Conservation (phyloP, 92 coral and sea anemone species). For the Zoanthus sociatus region DNA sequence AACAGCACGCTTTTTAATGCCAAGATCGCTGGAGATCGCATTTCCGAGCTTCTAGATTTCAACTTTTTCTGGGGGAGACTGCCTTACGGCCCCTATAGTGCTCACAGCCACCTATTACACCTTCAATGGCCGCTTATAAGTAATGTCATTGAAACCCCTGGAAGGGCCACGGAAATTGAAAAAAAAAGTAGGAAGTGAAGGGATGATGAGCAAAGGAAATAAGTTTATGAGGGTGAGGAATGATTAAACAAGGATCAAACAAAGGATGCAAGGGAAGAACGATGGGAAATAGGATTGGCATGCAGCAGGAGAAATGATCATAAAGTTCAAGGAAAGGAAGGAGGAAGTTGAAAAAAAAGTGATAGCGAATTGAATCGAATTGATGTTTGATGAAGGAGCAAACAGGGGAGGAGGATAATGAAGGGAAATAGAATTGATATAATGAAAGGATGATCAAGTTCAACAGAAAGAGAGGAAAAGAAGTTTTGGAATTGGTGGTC, state of each 20-base stretch:
- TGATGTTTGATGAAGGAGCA: neutral
- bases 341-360: neutral
- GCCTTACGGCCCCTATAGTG: no score
- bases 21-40: no score
- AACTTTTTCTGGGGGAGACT: no score
- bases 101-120: no score
- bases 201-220: neutral
- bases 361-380: neutral
- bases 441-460: no score
- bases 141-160: no score
- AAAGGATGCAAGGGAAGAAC: neutral
- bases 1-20: no score
- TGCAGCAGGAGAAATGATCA: neutral
- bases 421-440: neutral
- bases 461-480: neutral
- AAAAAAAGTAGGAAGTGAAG: neutral
- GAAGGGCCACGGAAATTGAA: neutral
- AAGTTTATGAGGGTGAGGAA: neutral
- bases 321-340: neutral
- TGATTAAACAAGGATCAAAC: neutral
- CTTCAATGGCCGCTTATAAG: no score
- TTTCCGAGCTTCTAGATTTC: no score
- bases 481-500: no score
- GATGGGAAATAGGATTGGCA: neutral
- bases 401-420: neutral